Conservation (phyloP, 2,113 vertebrate species). For the Boulengeromyrus knoepffleri region DNA sequence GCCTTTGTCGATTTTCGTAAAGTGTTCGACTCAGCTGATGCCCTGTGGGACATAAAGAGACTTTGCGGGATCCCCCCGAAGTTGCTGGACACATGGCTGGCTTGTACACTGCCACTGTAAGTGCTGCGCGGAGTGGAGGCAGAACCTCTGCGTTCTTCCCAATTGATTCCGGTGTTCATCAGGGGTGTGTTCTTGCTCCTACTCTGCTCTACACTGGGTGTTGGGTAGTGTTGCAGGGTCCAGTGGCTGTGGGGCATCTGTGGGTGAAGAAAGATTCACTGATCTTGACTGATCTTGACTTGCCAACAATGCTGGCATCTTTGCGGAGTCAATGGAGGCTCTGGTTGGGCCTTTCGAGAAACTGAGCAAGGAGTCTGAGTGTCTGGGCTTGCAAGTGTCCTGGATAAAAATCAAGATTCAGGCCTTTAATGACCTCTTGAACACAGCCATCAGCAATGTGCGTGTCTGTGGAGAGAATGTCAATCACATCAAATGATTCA, state of each 20-base stretch:
- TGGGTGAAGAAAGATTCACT: neutral
- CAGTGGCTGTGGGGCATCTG: neutral
- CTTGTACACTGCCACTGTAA: neutral
- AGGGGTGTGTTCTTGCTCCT: neutral
- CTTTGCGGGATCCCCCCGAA: neutral
- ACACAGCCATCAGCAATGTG: neutral
- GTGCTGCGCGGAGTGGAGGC: neutral
- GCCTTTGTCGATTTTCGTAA: neutral
- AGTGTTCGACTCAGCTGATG: neutral
- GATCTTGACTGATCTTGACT: neutral
- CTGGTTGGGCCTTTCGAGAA: no score
- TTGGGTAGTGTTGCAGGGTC: neutral
- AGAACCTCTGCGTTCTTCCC: neutral
- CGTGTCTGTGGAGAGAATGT: neutral
- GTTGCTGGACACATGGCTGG: neutral
- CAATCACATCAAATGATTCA: neutral
- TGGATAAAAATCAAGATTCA: neutral
- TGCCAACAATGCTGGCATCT: neutral
- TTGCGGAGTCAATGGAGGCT: no score
- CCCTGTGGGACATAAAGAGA: neutral
- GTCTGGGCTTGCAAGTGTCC: neutral
- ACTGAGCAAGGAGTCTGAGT: neutral
- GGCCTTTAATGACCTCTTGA: neutral
- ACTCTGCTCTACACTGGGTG: neutral
- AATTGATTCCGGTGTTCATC: neutral